These are phyloP conservation scores for Ictalurus furcatus DNA, from an alignment of 2,113 vertebrate species.

Conservation along the genomic window DNA sequence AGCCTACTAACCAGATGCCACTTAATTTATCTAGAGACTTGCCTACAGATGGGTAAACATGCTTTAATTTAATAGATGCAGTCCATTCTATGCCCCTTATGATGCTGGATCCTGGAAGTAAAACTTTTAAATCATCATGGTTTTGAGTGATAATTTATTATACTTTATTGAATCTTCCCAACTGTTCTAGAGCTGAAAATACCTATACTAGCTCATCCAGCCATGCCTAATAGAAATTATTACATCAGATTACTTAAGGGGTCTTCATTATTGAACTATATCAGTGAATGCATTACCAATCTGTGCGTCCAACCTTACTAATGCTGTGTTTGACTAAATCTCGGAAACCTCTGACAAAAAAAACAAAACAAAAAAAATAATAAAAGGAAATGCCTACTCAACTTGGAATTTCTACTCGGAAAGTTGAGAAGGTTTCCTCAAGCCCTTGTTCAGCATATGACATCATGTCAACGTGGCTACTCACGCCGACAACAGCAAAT, in stretches of 20 bases:
- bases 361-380: background rate
- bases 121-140: background rate
- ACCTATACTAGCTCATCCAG: background rate
- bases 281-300: background rate
- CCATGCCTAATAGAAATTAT: background rate
- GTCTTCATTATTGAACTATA: background rate
- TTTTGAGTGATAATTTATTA: background rate
- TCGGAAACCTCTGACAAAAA: background rate
- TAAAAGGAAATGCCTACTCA: background rate
- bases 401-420: background rate
- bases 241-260: background rate
- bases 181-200: background rate
- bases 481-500: background rate
- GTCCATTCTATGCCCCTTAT: background rate
- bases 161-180: background rate
- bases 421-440: background rate
- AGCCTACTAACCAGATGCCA: slow-evolving; percentile 14
- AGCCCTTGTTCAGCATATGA: background rate
- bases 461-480: background rate
- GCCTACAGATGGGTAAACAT: background rate
- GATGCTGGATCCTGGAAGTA: background rate
- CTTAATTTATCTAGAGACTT: slow-evolving; percentile 4
- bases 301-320: background rate
- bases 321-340: background rate
- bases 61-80: background rate